phyloP scores from a whole-genome alignment of 2,113 vertebrate genomes.

The Bos javanicus region DNA sequence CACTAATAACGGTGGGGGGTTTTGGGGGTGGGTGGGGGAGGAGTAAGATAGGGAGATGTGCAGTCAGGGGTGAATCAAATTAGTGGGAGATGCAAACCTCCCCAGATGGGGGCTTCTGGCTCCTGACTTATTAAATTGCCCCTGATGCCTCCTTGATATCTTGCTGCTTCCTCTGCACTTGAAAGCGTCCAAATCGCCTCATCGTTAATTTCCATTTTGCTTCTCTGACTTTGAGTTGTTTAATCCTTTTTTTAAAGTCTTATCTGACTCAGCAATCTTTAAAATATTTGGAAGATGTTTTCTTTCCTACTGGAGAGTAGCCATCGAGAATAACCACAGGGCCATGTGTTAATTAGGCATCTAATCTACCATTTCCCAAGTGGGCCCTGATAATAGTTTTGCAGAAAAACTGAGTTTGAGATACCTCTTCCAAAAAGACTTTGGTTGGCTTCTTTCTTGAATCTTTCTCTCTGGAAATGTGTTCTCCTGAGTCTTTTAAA shows the following conservation, averaged over 20 bases:
- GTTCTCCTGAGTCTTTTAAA: slow-evolving; percentile 51
- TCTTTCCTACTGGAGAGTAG: slow-evolving; percentile 55
- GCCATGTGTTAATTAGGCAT: slow-evolving; percentile 54
- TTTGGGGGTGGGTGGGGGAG: rapidly evolving
- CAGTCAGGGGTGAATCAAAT: background rate
- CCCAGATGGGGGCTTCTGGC: background rate
- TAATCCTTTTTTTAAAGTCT: slow-evolving; percentile 66
- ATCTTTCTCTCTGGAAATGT: slow-evolving; percentile 46
- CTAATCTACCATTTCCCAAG: slow-evolving; percentile 54
- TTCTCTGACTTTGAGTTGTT: slow-evolving; percentile 59
- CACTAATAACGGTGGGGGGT: background rate
- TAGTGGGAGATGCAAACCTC: background rate
- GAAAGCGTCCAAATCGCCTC: slow-evolving; percentile 47
- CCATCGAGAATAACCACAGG: slow-evolving; percentile 51
- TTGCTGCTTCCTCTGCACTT: background rate
- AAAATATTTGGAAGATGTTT: slow-evolving; percentile 66
- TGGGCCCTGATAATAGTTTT: slow-evolving; percentile 56
- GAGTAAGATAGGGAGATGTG: background rate
- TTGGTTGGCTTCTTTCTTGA: slow-evolving; percentile 35
- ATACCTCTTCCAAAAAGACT: slow-evolving; percentile 48
- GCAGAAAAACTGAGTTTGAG: slow-evolving; percentile 55
- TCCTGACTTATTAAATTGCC: slow-evolving; percentile 24
- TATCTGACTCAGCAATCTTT: slow-evolving; percentile 69
- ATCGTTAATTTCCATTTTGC: slow-evolving; percentile 60
- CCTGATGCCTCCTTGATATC: background rate